Base-by-base conservation (phyloP, 2,113 vertebrate genomes). In the Colaptes auratus region DNA sequence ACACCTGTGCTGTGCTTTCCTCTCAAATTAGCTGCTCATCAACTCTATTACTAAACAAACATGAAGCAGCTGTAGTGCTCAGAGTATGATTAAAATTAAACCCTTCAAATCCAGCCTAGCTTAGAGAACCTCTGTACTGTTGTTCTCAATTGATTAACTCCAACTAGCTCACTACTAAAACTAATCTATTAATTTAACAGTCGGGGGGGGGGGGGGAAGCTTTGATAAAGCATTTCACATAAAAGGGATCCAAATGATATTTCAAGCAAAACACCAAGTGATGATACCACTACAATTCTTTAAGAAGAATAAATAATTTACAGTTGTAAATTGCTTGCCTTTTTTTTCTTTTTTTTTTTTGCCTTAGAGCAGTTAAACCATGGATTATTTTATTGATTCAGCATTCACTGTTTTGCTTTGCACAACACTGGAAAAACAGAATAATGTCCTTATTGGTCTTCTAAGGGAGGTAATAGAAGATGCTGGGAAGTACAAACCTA, bases 41-140 rank as follows among this genome's bases (percentile, higher is more conserved):
- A 97, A 88, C 81, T 95, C 96, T 95, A 82, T 95, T 95, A 95
- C 92, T 97, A 98, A 97, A 96, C 93, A 97, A 98, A 97, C 89
- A 97, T 55, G 92, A 89, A 96, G 92, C 96, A 97, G 95, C 95
- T 96, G 91, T 93, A 96, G 82, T 52, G 63, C 72, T 96, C 78
- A 90, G 88, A 89, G 86, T 75, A 82, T 55, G 46, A 89, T 93
- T 96, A 96, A 91, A 95, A 95, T 94, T 97, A 95, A 92, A 95
- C 96, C 96, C 86, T 88, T 92, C 83, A 97, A 97, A 96, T 95
- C 94, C 91, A 96, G 69, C 82, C 95, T 86, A 94, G 82, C 80
- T 95, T 87, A 94, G 52, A 93, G 76, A 96, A 88, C 73, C 92
- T 88, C 86, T 89, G 92, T 96, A 83, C 70, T 86, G 67, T 95